Evolutionary conservation across 2,113 vertebrate species (phyloP), one percentile per base, ranked within the genome.

Genomic region (Stigmatopora argus): DNA sequence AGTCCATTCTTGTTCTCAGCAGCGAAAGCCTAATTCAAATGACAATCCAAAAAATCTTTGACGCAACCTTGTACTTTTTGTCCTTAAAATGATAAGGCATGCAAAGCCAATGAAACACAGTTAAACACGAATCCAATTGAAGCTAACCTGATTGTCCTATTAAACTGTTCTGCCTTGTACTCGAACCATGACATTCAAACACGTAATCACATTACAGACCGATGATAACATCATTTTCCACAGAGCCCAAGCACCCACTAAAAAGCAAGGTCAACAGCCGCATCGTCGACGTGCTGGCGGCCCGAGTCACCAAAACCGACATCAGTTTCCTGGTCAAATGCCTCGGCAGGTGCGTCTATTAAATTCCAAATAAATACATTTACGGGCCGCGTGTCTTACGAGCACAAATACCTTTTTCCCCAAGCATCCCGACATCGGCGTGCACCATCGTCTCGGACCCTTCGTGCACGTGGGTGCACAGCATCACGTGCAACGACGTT

Each of bases 261-360:
- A 89, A 79, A 70, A 91, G 89, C 79, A 78, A 90, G 72, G 84
- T 90, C 65, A 88, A 86, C 79, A 92, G 74, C 55, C 88, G 26
- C 21, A 90, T 92, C 52, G 83, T 96, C 67, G 90, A 86, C 5
- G 83, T 78, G 51, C 82, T 89, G 0, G 53, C 75, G 51, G 83
- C 85, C 64, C 86, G 90, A 80, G 78, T 88, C 70, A 92, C 83
- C 63, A 86, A 87, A 69, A 85, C 91, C 18, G 83, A 94, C 46
- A 75, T 96, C 84, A 94, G 91, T 86, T 96, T 99, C 71, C 81
- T 90, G 7, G 92, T 99, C 66, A 92, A 91, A 77, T 99, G 94
- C 81, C 80, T 92, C 74, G 95, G 94, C 78, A 92, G 90, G 96
- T 98, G 83, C 89, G 92, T 66, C 17, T 14, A n/a, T 60, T 1